Evolutionary conservation across 64 coral and sea anemone species (phyloP), one percentile per base, ranked within the genome.

Genomic region (Acropora tenuis): DNA sequence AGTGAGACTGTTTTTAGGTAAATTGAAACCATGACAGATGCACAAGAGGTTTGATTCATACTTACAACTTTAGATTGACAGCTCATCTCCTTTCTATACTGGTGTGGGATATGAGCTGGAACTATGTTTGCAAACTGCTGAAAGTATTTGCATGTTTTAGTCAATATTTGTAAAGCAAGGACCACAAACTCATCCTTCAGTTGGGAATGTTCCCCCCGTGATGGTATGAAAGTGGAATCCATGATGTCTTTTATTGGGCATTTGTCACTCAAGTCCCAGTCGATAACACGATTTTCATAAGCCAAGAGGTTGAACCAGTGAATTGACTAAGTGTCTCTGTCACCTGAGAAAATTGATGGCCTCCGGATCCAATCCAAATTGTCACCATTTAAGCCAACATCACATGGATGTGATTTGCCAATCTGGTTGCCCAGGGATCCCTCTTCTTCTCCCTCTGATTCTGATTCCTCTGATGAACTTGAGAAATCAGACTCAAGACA

Each of bases 301-400:
- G 79, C 79, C 18, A 82, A 13, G 18, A 82, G 50, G 47, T 55
- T 82, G 41, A 82, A 82, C 79, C 79, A 82, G 47, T 82, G 79
- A 15, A 82, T 48, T 82, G 79, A 82, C 41, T 82, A 49, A 2
- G 50, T 82, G 48, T 63, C 79, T 17, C 79, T 82, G 18, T 82
- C 79, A 48, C 9, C 18, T 45, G 48, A 82, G 48, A 20, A 82
- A 20, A 84, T 84, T n/a, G 80, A 84, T 20, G 80, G 80, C 19
- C 80, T 63, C n/a, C 80, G 4, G 8, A 43, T 12, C 80, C 80
- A 84, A 46, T 84, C 80, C 30, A 84, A 47, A 30, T 84, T 84
- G 53, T 84, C 80, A 41, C 80, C 80, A 84, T 84, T 84, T 46
- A 84, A 84, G 10, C 80, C 80, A 84, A 44, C 65, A 12, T 84